These are phyloP conservation scores for Lissocephala sabroskyi DNA, from an alignment of 2,888 invertebrate genomes.

Conservation along the genomic window DNA sequence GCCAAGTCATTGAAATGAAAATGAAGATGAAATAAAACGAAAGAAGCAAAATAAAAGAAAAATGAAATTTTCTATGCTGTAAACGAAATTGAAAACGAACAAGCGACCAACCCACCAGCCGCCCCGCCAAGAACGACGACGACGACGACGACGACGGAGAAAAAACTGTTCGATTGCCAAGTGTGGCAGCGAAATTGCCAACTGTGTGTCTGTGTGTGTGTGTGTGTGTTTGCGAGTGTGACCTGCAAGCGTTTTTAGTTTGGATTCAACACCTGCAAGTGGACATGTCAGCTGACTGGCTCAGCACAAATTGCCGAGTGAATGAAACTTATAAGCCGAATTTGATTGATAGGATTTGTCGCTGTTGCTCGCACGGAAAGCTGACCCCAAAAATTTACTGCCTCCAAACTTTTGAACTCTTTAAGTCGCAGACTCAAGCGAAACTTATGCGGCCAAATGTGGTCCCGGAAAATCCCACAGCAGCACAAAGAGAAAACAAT, in stretches of 20 bases:
- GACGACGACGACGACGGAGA: not conserved
- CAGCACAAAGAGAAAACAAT: too few relatives aligned
- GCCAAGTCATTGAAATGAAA: conserved; percentile 26
- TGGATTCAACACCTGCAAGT: conserved; percentile 1
- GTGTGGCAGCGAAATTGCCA: not conserved
- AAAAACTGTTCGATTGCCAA: not conserved
- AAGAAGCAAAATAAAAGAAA: conserved; percentile 27
- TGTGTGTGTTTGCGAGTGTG: too few relatives aligned
- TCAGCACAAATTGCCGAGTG: conserved; percentile 4
- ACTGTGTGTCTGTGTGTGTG: not conserved
- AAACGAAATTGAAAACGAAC: conserved; percentile 2
- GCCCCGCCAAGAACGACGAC: not conserved
- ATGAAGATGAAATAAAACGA: conserved; percentile 42
- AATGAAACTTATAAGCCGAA: too few relatives aligned
- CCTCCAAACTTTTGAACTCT: too few relatives aligned
- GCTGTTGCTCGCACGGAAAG: too few relatives aligned
- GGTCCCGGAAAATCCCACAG: too few relatives aligned
- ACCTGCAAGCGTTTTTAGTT: too few relatives aligned
- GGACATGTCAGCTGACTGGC: conserved; percentile 1
- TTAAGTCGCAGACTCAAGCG: too few relatives aligned
- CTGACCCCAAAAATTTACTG: too few relatives aligned
- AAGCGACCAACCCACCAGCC: not conserved
- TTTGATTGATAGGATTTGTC: too few relatives aligned
- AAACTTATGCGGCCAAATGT: too few relatives aligned
- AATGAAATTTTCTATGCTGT: conserved; percentile 6